Base-by-base conservation (phyloP, 2,888 invertebrate species). In the Phortica magna region DNA sequence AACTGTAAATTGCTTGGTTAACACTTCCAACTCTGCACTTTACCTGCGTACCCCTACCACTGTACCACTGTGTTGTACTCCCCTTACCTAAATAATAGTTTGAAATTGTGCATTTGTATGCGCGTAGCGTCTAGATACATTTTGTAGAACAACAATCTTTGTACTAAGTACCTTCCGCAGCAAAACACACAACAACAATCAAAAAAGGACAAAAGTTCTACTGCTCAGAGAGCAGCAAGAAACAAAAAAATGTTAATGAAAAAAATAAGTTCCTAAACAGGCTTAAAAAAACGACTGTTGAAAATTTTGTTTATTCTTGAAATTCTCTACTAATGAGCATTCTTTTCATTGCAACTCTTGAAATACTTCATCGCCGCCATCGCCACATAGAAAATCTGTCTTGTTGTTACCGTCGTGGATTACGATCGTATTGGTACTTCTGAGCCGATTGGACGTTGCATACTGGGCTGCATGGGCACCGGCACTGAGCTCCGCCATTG, bases 351-450 rank as follows among this genome's bases (percentile, higher is more conserved):
- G 14, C 68, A 19, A 74, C 73, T 76, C 76, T 73, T 80, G 61
- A 75, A 59, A 79, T 72, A 71, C 76, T 67, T n/a, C 65, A 76
- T 48, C 61, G 74, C 77, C 61, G 74, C 77, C 73, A 79, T 75
- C 74, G 74, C 64, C 80, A 65, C 75, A 48, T 90, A 99, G 99
- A 99, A 99, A 97, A 99, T 99, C 92, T 97, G 98, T 93, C 95
- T 99, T 94, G 96, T 98, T 93, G 96, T 99, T 91, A 99, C 99
- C 81, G 99, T 99, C 92, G 99, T 99, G 93, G 99, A 99, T 93
- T 99, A 99, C 93, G 99, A 99, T 94, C 97, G 99, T 92, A 99
- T 99, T 93, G 99, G 99, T 83, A 99, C 99, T 77, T 99, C 99
- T 89, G 99, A 99, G 93, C 99, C 99, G 73, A 99, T 99, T 92